phyloP scores from a whole-genome alignment of 2,113 vertebrate genomes.

The Lipophrys pholis region DNA sequence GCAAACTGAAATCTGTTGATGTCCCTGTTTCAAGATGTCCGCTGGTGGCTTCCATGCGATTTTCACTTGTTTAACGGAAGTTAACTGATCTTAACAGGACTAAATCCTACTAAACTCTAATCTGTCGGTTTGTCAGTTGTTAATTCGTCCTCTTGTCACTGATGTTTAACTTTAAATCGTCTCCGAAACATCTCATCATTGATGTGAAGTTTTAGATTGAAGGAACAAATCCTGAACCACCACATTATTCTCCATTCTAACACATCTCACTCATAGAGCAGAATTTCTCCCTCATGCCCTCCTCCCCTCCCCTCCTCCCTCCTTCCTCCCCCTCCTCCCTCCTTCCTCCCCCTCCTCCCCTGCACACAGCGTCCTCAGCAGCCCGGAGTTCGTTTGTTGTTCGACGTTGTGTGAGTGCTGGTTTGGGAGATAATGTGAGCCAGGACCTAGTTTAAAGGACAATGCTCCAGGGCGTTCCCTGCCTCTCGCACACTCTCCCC shows the following conservation, averaged over 20 bases:
- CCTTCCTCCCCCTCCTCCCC: slow-evolving; percentile 32
- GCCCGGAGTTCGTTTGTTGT: slow-evolving; percentile 78
- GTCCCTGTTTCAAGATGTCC: no score
- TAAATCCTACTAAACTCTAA: no score
- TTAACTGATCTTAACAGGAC: no score
- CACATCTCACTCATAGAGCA: slow-evolving; percentile 15
- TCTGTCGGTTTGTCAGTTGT: no score
- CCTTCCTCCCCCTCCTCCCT: background rate
- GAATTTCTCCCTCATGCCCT: slow-evolving; percentile 24
- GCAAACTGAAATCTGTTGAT: no score
- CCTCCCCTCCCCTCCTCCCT: slow-evolving; percentile 10
- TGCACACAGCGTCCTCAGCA: slow-evolving; percentile 63
- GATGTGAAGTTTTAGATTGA: background rate
- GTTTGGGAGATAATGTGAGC: slow-evolving; percentile 83
- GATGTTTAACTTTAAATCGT: no score
- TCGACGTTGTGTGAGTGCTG: slow-evolving; percentile 78
- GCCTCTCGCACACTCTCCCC: slow-evolving; percentile 38
- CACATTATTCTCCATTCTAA: slow-evolving; percentile 7
- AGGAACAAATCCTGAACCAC: background rate
- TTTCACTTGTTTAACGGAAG: no score
- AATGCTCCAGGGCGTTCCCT: slow-evolving; percentile 80
- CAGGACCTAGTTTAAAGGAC: slow-evolving; percentile 86
- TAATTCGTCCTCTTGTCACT: no score
- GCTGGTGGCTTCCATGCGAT: no score
- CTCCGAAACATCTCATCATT: background rate